A percentile compares a stretch with the other conserved stretches of the same genome.
Conservation (phyloP, 2,888 invertebrate genomes). For the Epiblema foenella region DNA sequence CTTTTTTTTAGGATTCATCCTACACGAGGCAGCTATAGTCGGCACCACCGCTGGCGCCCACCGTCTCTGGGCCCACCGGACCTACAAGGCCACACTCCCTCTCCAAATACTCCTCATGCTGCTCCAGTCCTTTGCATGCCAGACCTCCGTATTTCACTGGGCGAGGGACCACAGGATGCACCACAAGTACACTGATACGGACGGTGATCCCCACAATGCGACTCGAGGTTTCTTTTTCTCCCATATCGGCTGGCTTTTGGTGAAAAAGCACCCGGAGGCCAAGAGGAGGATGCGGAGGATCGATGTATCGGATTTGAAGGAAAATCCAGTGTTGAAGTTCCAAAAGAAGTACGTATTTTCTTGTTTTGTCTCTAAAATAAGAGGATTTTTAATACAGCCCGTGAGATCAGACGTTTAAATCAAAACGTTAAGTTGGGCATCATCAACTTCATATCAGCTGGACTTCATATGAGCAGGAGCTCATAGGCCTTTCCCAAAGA, state of each 20-base stretch:
- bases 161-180: slow-evolving; percentile 91
- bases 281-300: slow-evolving; percentile 86
- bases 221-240: slow-evolving; percentile 96
- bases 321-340: slow-evolving; percentile 93
- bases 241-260: slow-evolving; percentile 96
- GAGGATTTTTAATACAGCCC: too few relatives aligned
- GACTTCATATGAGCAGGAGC: too few relatives aligned
- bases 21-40: slow-evolving; percentile 3
- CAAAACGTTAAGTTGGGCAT: too few relatives aligned
- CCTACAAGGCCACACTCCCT: slow-evolving; percentile 95
- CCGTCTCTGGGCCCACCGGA: slow-evolving; percentile 96
- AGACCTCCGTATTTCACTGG: slow-evolving; percentile 89
- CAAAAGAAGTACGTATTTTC: slow-evolving; percentile 89
- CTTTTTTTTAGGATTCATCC: slow-evolving; percentile 6
- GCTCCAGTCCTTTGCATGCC: slow-evolving; percentile 52
- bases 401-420: too few relatives aligned
- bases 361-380: not conserved
- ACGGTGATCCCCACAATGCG: slow-evolving; percentile 96
- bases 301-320: slow-evolving; percentile 92
- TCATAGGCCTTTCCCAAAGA: too few relatives aligned
- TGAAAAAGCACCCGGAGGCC: slow-evolving; percentile 94
- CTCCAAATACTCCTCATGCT: slow-evolving; percentile 91
- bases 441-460: too few relatives aligned
- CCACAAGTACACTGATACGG: slow-evolving; percentile 95
- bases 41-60: slow-evolving; percentile 91